A percentile compares a stretch with the other conserved stretches of the same genome.
Evolutionary conservation across 2,113 vertebrate genomes (phyloP).

Genomic region (Callithrix jacchus): DNA sequence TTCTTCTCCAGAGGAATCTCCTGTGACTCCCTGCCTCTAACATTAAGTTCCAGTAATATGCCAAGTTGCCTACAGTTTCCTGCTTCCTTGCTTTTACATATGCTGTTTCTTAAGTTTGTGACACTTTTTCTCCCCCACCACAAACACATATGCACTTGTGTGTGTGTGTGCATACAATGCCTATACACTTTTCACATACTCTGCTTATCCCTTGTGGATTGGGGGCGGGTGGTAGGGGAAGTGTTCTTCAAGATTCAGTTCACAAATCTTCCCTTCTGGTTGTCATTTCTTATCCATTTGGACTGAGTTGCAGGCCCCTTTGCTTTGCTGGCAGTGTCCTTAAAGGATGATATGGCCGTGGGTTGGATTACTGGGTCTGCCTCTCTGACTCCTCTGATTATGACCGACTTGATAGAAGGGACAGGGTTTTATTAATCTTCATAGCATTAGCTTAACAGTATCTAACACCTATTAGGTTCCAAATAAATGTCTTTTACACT

Average conservation of each 20-base stretch:
- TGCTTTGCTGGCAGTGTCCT: background rate
- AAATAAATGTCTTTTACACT: constrained; percentile 15
- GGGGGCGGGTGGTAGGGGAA: background rate
- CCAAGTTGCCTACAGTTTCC: background rate
- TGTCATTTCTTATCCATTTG: background rate
- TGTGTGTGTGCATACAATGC: background rate
- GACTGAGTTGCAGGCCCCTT: background rate
- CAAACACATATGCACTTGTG: background rate
- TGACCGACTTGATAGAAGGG: background rate
- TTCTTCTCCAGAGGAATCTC: background rate
- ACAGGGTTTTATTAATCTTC: constrained; percentile 17
- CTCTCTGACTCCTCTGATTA: constrained; percentile 20
- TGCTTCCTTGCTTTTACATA: background rate
- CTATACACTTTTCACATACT: background rate
- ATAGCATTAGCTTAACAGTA: background rate
- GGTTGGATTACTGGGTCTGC: background rate
- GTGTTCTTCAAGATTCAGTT: background rate
- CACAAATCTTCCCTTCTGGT: background rate
- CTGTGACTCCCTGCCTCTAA: background rate
- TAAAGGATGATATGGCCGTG: background rate
- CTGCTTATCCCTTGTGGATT: background rate
- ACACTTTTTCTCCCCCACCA: background rate
- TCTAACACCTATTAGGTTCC: constrained; percentile 24
- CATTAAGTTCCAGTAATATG: background rate
- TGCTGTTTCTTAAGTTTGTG: background rate